Evolutionary conservation across 2,797 vertebrate species (phyloP), one percentile per base, ranked within the genome.

Genomic region (Labroides dimidiatus): DNA sequence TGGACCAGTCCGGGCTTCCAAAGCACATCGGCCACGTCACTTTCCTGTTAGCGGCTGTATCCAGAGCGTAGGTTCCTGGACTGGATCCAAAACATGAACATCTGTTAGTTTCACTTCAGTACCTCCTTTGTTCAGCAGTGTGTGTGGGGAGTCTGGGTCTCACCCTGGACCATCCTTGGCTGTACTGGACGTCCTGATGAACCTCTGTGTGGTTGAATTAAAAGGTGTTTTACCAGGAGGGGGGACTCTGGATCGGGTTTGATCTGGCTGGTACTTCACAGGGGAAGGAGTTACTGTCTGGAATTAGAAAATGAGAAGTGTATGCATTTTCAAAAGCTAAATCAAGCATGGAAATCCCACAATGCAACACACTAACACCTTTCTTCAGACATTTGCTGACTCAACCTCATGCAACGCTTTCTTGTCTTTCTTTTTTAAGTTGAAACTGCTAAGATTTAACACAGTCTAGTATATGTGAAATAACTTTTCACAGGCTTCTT

Each of bases 21-120:
- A 97, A 98, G 67, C 88, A 90, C 94, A 95, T 96, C 0, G 95
- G 96, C 96, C 96, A 97, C 14, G 69, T 85, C 72, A 98, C 84
- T 71, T 92, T 95, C 43, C 71, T 91, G 75, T 62, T 77, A 0
- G 20, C 27, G 2, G 9, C 64, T 2, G 24, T 70, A 0, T 91
- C 57, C 1, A 50, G 21, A 12, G 21, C 0, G 19, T 97, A 97
- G 2, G 87, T 84, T 12, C 95, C 95, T 7, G 96, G 96, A 4
- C 96, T 97, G 72, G 8, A 21, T 51, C 20, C 20, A 13, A 44
- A 67, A 30, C 52, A 50, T 24, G 0, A 74, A 47, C 37, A 53
- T 10, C 16, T 6, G 54, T 78, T 45, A 83, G 61, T 42, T 61
- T 61, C 41, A 12, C 50, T 27, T 48, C n/a, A 37, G 10, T 15